These are phyloP conservation scores for Cavia aperea DNA, from an alignment of 2,113 vertebrate genomes.

Conservation along the genomic window DNA sequence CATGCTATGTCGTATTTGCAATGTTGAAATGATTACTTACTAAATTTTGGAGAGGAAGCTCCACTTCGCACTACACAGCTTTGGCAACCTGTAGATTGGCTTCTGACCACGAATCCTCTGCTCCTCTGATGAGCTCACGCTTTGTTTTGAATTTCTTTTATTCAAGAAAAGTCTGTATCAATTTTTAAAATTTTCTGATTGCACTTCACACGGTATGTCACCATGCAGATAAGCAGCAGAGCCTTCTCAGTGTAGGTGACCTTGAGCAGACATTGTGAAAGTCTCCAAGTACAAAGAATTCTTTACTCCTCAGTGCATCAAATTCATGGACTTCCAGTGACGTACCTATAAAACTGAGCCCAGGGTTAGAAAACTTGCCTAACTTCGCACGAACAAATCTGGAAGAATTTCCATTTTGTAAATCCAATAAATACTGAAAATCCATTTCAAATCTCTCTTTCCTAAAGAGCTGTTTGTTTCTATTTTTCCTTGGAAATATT, in stretches of 20 bases:
- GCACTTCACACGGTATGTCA: not conserved
- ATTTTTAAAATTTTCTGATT: not conserved
- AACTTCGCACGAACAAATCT: not conserved
- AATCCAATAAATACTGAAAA: not conserved
- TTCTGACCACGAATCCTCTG: not conserved
- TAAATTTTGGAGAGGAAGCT: not conserved
- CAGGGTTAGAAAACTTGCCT: not conserved
- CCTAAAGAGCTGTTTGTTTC: not conserved
- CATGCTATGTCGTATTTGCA: not conserved
- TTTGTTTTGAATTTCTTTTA: constrained; percentile 1
- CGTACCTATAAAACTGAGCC: not conserved
- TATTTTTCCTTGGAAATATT: not conserved
- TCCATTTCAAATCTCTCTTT: not conserved
- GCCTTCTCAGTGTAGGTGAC: not conserved
- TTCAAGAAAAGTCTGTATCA: not conserved
- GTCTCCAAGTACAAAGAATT: not conserved
- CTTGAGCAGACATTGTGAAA: not conserved
- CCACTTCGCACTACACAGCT: not conserved
- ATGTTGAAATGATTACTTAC: not conserved
- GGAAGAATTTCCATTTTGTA: not conserved
- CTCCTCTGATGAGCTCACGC: not conserved
- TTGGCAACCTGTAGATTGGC: not conserved
- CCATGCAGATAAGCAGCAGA: not conserved
- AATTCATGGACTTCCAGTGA: not conserved
- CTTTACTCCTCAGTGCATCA: not conserved